These are phyloP conservation scores for Corbicula japonica DNA, from an alignment of 2,888 invertebrate species.

Conservation along the genomic window DNA sequence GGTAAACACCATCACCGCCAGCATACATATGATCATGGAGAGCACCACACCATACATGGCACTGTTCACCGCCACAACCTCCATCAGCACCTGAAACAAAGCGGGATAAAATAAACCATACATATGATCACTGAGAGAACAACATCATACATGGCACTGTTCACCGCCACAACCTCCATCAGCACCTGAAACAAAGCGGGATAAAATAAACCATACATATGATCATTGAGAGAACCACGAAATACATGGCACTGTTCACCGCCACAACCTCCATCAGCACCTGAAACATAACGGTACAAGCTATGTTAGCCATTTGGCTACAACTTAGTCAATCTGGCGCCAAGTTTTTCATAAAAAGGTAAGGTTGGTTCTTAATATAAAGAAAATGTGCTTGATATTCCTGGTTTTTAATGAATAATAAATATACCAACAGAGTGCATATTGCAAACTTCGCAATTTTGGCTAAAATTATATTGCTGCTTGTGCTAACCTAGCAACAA, in stretches of 20 bases:
- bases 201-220: constrained; percentile 84
- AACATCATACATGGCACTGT: constrained; percentile 84
- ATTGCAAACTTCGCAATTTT: too few relatives aligned
- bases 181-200: constrained; percentile 82
- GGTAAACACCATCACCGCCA: constrained; percentile 83
- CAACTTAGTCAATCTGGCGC: too few relatives aligned
- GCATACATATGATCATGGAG: constrained; percentile 83
- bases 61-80: constrained; percentile 83
- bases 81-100: constrained; percentile 83
- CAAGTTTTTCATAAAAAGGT: too few relatives aligned
- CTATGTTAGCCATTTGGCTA: constrained; percentile 83
- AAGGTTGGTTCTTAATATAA: too few relatives aligned
- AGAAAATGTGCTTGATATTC: too few relatives aligned
- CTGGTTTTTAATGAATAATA: too few relatives aligned
- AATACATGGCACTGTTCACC: constrained; percentile 84
- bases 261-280: constrained; percentile 84
- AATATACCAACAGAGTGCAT: too few relatives aligned
- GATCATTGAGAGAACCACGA: constrained; percentile 81
- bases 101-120: too few relatives aligned
- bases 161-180: constrained; percentile 84
- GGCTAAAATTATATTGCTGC: too few relatives aligned
- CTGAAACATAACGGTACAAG: too few relatives aligned
- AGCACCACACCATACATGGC: constrained; percentile 84
- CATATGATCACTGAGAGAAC: constrained; percentile 83
- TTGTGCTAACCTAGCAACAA: too few relatives aligned